Conservation (phyloP, 1,140 invertebrate species). For the Sogatella furcifera region DNA sequence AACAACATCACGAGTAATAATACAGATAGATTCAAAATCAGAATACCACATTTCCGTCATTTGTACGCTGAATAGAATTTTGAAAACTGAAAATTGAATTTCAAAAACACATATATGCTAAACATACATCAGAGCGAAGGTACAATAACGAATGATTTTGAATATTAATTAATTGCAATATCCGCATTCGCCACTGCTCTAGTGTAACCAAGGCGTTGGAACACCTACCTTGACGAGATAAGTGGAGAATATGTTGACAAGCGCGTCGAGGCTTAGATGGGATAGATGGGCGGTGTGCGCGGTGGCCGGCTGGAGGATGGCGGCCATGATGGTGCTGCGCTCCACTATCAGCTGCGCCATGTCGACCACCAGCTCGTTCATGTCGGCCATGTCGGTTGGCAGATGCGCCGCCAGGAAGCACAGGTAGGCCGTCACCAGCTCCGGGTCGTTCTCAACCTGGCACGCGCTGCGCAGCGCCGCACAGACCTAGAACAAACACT, state of each 20-base stretch:
- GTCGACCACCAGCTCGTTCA: constrained; percentile 59
- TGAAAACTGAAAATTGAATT: too few species aligned
- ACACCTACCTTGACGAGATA: constrained; percentile 57
- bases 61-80: too few species aligned
- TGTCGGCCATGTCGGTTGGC: constrained; percentile 31
- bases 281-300: constrained; percentile 46
- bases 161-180: too few species aligned
- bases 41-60: too few species aligned
- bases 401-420: constrained; percentile 64
- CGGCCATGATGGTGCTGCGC: constrained; percentile 74
- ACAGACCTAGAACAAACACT: constrained; percentile 35
- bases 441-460: constrained; percentile 80
- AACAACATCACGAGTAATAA: too few species aligned
- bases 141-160: too few species aligned
- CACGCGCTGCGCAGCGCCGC: constrained; percentile 68
- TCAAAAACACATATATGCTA: too few species aligned
- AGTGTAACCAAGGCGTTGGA: too few species aligned
- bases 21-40: too few species aligned
- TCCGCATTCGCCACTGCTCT: too few species aligned
- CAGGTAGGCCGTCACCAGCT: constrained; percentile 79
- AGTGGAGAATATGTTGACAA: constrained; percentile 65
- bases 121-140: too few species aligned
- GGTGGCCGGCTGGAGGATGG: constrained; percentile 59
- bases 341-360: constrained; percentile 88
- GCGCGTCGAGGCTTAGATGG: constrained; percentile 56